These are phyloP conservation scores for Pipistrellus pygmaeus DNA, from an alignment of 2,797 vertebrate species.

Conservation along the genomic window DNA sequence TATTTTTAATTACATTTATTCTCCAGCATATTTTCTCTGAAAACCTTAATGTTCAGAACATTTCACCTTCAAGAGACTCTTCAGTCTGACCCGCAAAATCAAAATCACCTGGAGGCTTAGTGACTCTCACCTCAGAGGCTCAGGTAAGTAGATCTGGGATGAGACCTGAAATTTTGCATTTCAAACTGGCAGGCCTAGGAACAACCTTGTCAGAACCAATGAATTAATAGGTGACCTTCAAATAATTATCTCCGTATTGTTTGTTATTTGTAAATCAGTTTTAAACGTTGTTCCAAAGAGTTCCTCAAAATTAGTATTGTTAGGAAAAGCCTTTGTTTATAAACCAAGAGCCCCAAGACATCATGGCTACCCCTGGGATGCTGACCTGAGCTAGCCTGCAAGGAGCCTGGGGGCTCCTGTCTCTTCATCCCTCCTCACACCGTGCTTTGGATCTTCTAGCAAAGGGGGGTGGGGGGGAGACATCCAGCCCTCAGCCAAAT, in stretches of 20 bases:
- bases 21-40: background rate
- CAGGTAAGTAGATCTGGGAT: background rate
- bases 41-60: background rate
- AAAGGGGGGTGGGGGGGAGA: background rate
- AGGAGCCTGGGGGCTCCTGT: background rate
- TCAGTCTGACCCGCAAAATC: background rate
- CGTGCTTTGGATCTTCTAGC: background rate
- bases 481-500: no score
- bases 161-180: background rate
- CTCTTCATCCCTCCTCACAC: background rate
- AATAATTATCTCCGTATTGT: background rate
- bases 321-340: background rate
- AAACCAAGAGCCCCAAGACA: background rate
- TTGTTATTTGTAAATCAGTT: background rate
- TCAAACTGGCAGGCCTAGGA: background rate
- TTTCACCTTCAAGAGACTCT: background rate
- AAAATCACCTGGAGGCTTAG: background rate
- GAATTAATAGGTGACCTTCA: background rate
- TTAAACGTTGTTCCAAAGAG: background rate
- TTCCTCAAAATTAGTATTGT: background rate
- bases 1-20: background rate
- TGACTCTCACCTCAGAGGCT: background rate
- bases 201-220: background rate
- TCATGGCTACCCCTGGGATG: background rate
- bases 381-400: background rate